Base-by-base conservation (phyloP, 2,113 vertebrate genomes). In the Aptenodytes patagonicus region DNA sequence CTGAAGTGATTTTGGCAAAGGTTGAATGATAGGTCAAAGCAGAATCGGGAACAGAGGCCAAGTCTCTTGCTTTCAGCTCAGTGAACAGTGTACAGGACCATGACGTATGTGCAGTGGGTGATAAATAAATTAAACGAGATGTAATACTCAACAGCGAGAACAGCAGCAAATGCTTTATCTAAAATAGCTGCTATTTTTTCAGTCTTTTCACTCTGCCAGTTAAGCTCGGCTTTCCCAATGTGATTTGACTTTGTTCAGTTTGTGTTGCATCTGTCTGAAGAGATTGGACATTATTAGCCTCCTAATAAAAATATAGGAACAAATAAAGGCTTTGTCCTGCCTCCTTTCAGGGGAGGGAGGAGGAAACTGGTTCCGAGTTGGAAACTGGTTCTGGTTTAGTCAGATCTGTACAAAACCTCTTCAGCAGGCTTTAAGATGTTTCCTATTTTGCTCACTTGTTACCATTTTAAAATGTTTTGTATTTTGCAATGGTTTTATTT, bases 1-100 rank as follows among this genome's bases (percentile, higher is more conserved):
- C 78, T 85, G 58, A 90, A 94, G 75, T 73, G 62, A 82, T 91
- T 93, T 92, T 96, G 82, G 71, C 64, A 88, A 38, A 93, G 64
- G 71, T 83, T 82, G 83, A 88, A 88, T 77, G 79, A 62, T 62
- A 80, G 82, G 85, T 86, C 90, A 83, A 94, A 91, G 87, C 49
- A 90, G 82, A 94, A 68, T 40, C 0, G 0, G 71, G 40, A 96
- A n/a, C 20, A 83, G 75, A 90, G 75, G 31, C 90, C 78, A 94
- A 87, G 66, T 73, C 87, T 73, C 28, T 69, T 88, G 31, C 85
- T 94, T 89, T 66, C 88, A 86, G 62, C 68, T 90, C 60, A 83
- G 82, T 88, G 92, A 86, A 88, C 79, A 90, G 70, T 44, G 54
- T 76, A 77, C 40, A 0, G 0, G 76, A 49, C 87, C 75, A 4